Evolutionary conservation across 2,888 invertebrate species (phyloP).

Genomic region (Nomada goodeniana): DNA sequence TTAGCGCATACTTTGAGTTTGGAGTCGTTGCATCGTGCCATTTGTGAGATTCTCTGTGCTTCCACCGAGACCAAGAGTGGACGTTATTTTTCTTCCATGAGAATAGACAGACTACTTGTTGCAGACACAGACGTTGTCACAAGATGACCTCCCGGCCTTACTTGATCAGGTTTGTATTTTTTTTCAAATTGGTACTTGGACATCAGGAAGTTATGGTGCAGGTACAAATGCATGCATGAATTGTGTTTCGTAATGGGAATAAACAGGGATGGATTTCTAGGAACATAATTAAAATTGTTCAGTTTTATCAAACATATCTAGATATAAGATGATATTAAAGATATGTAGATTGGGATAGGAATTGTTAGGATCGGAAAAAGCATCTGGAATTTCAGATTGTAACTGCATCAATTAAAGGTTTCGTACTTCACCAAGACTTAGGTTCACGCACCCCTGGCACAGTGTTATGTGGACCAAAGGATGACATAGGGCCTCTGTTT

Average conservation of each 20-base stretch:
- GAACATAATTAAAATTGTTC: slow-evolving; percentile 60
- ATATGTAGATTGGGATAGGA: slow-evolving; percentile 54
- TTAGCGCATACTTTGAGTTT: slow-evolving; percentile 81
- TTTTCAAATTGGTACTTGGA: slow-evolving; percentile 62
- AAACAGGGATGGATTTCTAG: slow-evolving; percentile 56
- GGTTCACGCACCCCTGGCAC: slow-evolving; percentile 69
- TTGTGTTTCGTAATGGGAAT: slow-evolving; percentile 59
- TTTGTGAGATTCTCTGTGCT: slow-evolving; percentile 75
- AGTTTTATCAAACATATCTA: slow-evolving; percentile 48
- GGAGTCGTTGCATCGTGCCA: slow-evolving; percentile 75
- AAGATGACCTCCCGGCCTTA: slow-evolving; percentile 63
- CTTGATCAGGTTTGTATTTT: slow-evolving; percentile 51
- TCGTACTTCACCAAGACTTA: slow-evolving; percentile 70
- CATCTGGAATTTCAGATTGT: slow-evolving; percentile 66
- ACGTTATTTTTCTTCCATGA: slow-evolving; percentile 68
- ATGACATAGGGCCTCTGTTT: slow-evolving; percentile 66
- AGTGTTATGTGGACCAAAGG: slow-evolving; percentile 70
- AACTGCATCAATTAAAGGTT: slow-evolving; percentile 69
- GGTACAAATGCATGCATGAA: slow-evolving; percentile 69
- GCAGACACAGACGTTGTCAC: slow-evolving; percentile 66
- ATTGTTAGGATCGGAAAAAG: slow-evolving; percentile 51
- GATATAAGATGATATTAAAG: slow-evolving; percentile 56
- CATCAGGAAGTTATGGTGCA: slow-evolving; percentile 63
- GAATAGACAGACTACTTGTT: slow-evolving; percentile 67
- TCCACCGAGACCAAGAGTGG: slow-evolving; percentile 74